Base-by-base conservation (phyloP, 2,797 vertebrate genomes). In the Adelosebastes latens region DNA sequence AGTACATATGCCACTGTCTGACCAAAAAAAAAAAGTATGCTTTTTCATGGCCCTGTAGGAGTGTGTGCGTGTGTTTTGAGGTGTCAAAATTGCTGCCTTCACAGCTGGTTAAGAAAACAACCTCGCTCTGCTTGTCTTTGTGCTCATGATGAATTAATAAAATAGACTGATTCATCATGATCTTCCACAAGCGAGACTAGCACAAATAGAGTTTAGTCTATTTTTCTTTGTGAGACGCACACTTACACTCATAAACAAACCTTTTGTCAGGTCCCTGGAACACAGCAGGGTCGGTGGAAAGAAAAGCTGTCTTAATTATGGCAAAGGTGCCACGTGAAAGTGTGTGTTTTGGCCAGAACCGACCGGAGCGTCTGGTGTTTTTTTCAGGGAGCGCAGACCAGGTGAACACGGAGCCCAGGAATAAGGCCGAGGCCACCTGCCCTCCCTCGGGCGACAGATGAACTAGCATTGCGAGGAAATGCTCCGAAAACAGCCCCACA, bases 401-500 rank as follows among this genome's bases (percentile, higher is more conserved):
- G 82, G 77, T 88, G 80, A 80, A 86, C 71, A 77, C 60, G 2
- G 67, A 72, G 79, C 72, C 87, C 87, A 85, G 83, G 86, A 91
- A 89, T 79, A 82, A 80, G 84, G 58, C 85, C 13, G 72, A 79
- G 79, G 83, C 85, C 89, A 89, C 90, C 91, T 91, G 87, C 88
- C 89, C 86, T 61, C 86, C 92, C 87, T 77, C 55, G 31, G 86
- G 89, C 79, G 83, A 91, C 89, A 88, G 82, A 76, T 86, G 85
- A 89, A 86, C 86, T 77, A 85, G 79, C 85, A 61, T 52, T 67
- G 52, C 29, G 25, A 66, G 68, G 53, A 82, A 82, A 71, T 76
- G 63, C 62, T 83, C 66, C 4, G 70, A 79, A 79, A 80, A 70
- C 76, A 60, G 52, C 55, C 66, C 84, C 70, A 59, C 72, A 83